Evolutionary conservation across 2,113 vertebrate species (phyloP).

Genomic region (Glaucomys volans): DNA sequence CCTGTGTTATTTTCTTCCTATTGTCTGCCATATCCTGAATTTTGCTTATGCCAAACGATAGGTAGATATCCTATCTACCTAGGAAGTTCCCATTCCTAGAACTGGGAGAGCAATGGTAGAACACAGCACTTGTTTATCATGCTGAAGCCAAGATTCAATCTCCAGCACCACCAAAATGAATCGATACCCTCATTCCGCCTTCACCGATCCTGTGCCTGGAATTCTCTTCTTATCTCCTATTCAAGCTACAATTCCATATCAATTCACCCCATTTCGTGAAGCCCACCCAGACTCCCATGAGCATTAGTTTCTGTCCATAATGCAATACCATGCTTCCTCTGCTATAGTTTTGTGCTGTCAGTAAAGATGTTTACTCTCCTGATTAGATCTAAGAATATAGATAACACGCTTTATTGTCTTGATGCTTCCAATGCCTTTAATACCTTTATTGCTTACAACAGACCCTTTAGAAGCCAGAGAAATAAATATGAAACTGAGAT

Average conservation of each 20-base stretch:
- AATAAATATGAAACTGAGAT: neutral
- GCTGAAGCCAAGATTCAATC: neutral
- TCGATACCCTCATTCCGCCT: neutral
- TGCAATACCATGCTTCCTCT: neutral
- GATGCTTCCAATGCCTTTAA: neutral
- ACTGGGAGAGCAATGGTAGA: neutral
- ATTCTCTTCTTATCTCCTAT: neutral
- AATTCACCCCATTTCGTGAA: neutral
- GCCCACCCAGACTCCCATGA: fast-evolving
- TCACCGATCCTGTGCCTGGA: neutral
- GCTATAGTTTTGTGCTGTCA: neutral
- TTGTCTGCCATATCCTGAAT: neutral
- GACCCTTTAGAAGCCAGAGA: neutral
- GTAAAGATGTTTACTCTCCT: neutral
- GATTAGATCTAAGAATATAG: neutral
- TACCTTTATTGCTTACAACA: neutral
- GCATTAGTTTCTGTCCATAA: neutral
- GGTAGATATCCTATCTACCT: too few species aligned
- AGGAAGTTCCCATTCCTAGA: neutral
- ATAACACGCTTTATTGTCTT: neutral
- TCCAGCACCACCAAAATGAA: neutral
- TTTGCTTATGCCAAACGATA: neutral
- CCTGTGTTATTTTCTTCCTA: neutral
- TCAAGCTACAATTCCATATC: neutral
- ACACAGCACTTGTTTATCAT: neutral